A percentile compares a stretch with the other conserved stretches of the same genome.
Evolutionary conservation across 2,113 vertebrate species (phyloP).

Genomic region (Dasypus novemcinctus): DNA sequence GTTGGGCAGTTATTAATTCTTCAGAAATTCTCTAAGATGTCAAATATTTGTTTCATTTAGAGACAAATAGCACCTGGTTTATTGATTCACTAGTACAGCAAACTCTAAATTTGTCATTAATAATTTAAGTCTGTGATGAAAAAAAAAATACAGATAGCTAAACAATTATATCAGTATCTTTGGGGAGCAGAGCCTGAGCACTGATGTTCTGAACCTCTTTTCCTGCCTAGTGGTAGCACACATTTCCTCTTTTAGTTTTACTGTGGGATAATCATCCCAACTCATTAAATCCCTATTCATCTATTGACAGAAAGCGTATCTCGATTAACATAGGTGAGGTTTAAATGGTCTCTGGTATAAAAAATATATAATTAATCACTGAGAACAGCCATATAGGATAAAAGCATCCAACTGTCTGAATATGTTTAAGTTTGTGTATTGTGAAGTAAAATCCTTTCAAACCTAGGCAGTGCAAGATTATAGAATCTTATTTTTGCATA

Average conservation of each 20-base stretch:
- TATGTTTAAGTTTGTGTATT: background rate
- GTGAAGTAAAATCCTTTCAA: background rate
- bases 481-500: background rate
- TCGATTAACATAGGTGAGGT: background rate
- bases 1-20: constrained; percentile 75
- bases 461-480: background rate
- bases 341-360: background rate
- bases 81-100: constrained; percentile 74
- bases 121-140: constrained; percentile 81
- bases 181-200: background rate
- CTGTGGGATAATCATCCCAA: background rate
- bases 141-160: background rate
- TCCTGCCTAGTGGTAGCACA: accelerated
- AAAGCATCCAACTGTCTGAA: background rate
- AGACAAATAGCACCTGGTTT: constrained; percentile 70
- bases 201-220: background rate
- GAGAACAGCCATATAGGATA: background rate
- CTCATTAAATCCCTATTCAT: background rate
- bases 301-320: background rate
- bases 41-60: constrained; percentile 76
- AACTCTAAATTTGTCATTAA: constrained; percentile 84
- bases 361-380: constrained; percentile 13
- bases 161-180: background rate
- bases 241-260: background rate
- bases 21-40: constrained; percentile 79